Evolutionary conservation across 1,140 invertebrate species (phyloP).

Genomic region (Drosophila setifemur): DNA sequence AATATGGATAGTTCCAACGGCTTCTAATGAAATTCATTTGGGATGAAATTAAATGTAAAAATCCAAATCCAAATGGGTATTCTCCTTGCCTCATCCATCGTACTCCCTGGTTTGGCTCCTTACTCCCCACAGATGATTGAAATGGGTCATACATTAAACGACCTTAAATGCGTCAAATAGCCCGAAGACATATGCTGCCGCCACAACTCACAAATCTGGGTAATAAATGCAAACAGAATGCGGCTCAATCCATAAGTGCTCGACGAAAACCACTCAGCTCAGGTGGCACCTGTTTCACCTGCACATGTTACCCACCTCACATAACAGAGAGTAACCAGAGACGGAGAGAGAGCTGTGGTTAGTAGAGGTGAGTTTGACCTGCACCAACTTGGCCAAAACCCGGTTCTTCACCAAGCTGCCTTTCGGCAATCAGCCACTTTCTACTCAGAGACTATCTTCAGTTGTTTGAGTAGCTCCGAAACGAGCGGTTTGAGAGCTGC

Average conservation of each 20-base stretch:
- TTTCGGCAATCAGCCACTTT: slow-evolving; percentile 56
- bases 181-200: slow-evolving; percentile 44
- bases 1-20: too few relatives aligned
- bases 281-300: slow-evolving; percentile 33
- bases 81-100: not conserved
- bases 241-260: slow-evolving; percentile 2
- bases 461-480: slow-evolving; percentile 54
- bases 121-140: slow-evolving; percentile 19
- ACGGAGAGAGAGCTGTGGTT: slow-evolving; percentile 22
- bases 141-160: slow-evolving; percentile 66
- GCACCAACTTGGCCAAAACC: slow-evolving; percentile 57
- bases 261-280: slow-evolving; percentile 30
- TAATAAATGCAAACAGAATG: slow-evolving; percentile 28
- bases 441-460: slow-evolving; percentile 44
- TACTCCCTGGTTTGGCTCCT: not conserved
- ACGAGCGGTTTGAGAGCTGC: slow-evolving; percentile 38
- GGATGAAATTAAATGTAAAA: too few relatives aligned
- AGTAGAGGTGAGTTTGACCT: slow-evolving; percentile 70
- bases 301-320: slow-evolving; percentile 8
- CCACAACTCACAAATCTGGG: slow-evolving; percentile 44
- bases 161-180: slow-evolving; percentile 73
- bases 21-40: too few relatives aligned
- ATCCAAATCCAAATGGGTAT: too few relatives aligned
- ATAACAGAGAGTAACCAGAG: not conserved
- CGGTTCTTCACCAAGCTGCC: slow-evolving; percentile 17